phyloP scores from a whole-genome alignment of 2,797 vertebrate genomes.

The Pantherophis alleghaniensis region DNA sequence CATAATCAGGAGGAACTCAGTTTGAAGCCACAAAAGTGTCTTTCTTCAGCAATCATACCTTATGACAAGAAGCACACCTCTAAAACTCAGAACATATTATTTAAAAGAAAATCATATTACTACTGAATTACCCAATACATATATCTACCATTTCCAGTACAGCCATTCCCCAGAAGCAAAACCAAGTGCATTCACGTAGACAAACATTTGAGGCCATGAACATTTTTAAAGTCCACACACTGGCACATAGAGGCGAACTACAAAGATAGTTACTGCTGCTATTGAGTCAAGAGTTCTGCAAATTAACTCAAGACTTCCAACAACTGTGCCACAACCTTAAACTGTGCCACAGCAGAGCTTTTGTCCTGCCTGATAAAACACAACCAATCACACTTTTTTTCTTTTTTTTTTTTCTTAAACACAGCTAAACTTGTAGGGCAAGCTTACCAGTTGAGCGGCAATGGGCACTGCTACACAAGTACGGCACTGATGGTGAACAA shows the following conservation, averaged over 20 bases:
- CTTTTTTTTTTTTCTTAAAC: neutral
- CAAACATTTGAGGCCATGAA: conserved; percentile 4
- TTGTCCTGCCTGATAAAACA: neutral
- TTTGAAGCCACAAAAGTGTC: neutral
- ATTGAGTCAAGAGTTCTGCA: neutral
- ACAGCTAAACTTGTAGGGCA: neutral
- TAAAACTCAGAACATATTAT: neutral
- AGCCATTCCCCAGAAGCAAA: neutral
- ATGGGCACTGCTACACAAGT: neutral
- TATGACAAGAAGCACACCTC: neutral
- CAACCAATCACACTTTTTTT: neutral
- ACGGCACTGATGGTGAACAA: conserved; percentile 7
- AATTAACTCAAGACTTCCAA: neutral
- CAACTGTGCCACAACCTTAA: neutral
- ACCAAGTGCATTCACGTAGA: neutral
- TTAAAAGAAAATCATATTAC: neutral
- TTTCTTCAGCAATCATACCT: neutral
- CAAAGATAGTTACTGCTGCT: neutral
- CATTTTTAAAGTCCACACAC: neutral
- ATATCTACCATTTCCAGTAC: neutral
- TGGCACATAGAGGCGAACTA: neutral
- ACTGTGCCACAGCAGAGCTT: neutral
- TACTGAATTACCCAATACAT: neutral
- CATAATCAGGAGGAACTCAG: neutral
- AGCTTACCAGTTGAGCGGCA: neutral